Evolutionary conservation across 2,797 vertebrate species (phyloP).

Genomic region (Cyprinella venusta): DNA sequence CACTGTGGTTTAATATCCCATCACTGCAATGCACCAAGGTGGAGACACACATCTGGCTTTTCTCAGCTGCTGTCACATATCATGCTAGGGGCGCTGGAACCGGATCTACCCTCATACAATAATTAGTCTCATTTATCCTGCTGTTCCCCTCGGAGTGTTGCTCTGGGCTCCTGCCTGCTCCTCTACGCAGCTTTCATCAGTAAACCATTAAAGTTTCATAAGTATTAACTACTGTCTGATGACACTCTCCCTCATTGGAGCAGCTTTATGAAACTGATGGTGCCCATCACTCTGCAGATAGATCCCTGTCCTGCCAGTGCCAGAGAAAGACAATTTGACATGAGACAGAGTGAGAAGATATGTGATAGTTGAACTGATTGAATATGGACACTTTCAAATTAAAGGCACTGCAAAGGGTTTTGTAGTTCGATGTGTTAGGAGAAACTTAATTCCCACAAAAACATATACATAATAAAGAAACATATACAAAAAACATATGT

Average conservation of each 20-base stretch:
- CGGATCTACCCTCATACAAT: slow-evolving; percentile 55
- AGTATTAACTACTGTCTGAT: slow-evolving; percentile 63
- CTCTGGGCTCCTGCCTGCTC: slow-evolving; percentile 43
- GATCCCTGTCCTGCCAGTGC: background rate
- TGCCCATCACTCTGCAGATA: slow-evolving; percentile 39
- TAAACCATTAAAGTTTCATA: slow-evolving; percentile 65
- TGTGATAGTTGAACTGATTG: slow-evolving; percentile 33
- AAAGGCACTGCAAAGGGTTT: background rate
- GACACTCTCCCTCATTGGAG: slow-evolving; percentile 55
- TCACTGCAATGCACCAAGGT: slow-evolving; percentile 43
- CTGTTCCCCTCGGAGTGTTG: slow-evolving; percentile 48
- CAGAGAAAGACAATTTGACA: background rate
- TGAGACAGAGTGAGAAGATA: background rate
- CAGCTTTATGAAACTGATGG: slow-evolving; percentile 39
- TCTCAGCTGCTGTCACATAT: slow-evolving; percentile 39
- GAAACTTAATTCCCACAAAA: background rate
- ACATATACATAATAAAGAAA: no score
- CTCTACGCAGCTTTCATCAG: slow-evolving; percentile 57
- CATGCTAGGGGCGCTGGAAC: slow-evolving; percentile 40
- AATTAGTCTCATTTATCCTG: slow-evolving; percentile 63
- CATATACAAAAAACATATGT: no score
- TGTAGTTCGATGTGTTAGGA: background rate
- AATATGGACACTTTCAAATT: background rate
- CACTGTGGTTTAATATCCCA: slow-evolving; percentile 44
- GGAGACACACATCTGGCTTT: slow-evolving; percentile 53